Evolutionary conservation across 2,888 invertebrate species (phyloP).

Genomic region (Biston stratarius): DNA sequence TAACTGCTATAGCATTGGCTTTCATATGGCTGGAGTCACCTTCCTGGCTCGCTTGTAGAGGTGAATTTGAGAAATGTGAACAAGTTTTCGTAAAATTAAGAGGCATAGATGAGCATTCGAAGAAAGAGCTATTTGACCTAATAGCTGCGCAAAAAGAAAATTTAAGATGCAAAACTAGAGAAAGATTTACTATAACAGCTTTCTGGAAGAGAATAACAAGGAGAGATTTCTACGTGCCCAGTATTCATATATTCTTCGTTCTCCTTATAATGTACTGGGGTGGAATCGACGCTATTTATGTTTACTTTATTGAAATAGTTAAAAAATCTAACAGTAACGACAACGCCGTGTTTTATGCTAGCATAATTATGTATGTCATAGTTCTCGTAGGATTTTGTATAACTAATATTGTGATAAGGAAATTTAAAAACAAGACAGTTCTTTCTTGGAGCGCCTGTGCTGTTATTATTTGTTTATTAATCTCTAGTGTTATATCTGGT

Average conservation of each 20-base stretch:
- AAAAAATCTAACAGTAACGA: constrained; percentile 33
- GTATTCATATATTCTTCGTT: constrained; percentile 37
- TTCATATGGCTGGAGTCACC: constrained; percentile 49
- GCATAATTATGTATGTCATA: constrained; percentile 32
- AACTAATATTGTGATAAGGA: constrained; percentile 26
- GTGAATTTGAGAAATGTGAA: constrained; percentile 42
- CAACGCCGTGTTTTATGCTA: constrained; percentile 35
- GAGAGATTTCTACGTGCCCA: constrained; percentile 43
- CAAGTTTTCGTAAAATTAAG: constrained; percentile 41
- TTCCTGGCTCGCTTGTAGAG: constrained; percentile 11
- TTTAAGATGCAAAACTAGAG: background rate
- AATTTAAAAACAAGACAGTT: constrained; percentile 38
- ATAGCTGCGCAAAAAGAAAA: constrained; percentile 38
- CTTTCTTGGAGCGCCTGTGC: constrained; percentile 32
- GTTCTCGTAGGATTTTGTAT: constrained; percentile 23
- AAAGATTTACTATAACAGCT: background rate
- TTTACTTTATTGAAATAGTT: constrained; percentile 41
- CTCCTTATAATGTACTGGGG: constrained; percentile 40
- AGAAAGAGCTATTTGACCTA: constrained; percentile 36
- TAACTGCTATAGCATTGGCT: constrained; percentile 25
- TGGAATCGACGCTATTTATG: constrained; percentile 38
- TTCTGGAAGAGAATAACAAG: constrained; percentile 30
- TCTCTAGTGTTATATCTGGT: constrained; percentile 28
- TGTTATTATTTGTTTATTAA: constrained; percentile 27
- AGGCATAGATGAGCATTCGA: constrained; percentile 36